Evolutionary conservation across 2,888 invertebrate species (phyloP).

Genomic region (Ophion ellenae): DNA sequence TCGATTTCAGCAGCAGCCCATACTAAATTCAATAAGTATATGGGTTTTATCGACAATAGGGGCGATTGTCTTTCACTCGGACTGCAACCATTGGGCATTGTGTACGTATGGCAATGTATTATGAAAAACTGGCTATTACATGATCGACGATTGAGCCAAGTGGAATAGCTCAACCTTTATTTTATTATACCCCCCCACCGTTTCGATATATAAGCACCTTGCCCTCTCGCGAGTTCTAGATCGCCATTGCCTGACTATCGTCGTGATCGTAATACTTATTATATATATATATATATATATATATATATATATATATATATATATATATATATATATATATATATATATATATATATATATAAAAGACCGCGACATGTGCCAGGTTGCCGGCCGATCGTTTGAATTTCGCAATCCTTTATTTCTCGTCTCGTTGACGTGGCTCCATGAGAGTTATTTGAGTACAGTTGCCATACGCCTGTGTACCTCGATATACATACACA

Average conservation of each 20-base stretch:
- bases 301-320: conserved; percentile 3
- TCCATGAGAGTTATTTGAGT: conserved; percentile 76
- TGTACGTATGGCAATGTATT: conserved; percentile 32
- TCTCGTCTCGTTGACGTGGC: conserved; percentile 61
- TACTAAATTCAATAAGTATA: conserved; percentile 71
- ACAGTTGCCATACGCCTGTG: conserved; percentile 61
- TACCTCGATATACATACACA: not conserved
- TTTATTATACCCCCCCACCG: conserved; percentile 40
- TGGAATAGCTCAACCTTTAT: conserved; percentile 60
- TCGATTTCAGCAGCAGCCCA: conserved; percentile 23
- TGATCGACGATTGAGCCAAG: conserved; percentile 58
- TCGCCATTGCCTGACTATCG: conserved; percentile 37
- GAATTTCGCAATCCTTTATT: conserved; percentile 75
- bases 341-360: conserved; percentile 4
- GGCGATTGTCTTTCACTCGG: conserved; percentile 46
- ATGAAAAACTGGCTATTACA: conserved; percentile 45
- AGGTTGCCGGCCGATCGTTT: conserved; percentile 76
- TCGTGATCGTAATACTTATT: conserved; percentile 40
- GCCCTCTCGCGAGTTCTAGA: conserved; percentile 67
- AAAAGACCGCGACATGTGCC: conserved; percentile 57
- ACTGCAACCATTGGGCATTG: conserved; percentile 23
- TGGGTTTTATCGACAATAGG: conserved; percentile 61
- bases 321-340: not conserved
- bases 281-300: conserved; percentile 17
- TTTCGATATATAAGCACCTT: conserved; percentile 69